Evolutionary conservation across 1,140 invertebrate genomes (phyloP).

Genomic region (Ceratosolen solmsi): DNA sequence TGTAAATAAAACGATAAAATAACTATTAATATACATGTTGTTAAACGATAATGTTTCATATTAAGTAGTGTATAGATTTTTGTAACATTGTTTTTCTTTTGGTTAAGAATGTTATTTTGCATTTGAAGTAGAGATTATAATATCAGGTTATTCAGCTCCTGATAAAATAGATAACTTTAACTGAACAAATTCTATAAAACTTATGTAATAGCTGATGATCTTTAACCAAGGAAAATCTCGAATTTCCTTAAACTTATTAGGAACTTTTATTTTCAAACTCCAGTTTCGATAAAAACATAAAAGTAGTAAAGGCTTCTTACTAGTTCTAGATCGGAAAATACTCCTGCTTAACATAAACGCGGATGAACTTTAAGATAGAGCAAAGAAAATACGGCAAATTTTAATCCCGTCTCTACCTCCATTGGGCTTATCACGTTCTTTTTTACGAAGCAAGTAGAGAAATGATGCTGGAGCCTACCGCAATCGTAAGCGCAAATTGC

Average conservation of each 20-base stretch:
- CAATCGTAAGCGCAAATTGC: conserved; percentile 21
- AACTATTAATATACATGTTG: too few species aligned
- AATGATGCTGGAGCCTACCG: background rate
- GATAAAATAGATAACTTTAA: background rate
- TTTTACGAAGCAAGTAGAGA: background rate
- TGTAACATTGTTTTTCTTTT: background rate
- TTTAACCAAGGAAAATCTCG: background rate
- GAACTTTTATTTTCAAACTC: background rate
- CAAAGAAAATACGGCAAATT: background rate
- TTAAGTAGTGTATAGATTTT: background rate
- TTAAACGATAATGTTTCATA: too few species aligned
- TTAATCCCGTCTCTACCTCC: background rate
- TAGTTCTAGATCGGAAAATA: background rate
- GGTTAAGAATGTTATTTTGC: background rate
- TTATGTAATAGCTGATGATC: background rate
- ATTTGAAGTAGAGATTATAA: background rate
- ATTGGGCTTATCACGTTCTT: background rate
- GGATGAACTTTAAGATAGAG: background rate
- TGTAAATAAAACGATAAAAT: too few species aligned
- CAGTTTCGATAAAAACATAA: conserved; percentile 28
- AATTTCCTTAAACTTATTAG: background rate
- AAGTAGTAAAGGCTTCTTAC: conserved; percentile 8
- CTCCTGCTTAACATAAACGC: background rate
- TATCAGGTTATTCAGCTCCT: background rate
- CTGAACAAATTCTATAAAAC: background rate